Evolutionary conservation across 2,113 vertebrate species (phyloP).

Genomic region (Accipiter virgatus): DNA sequence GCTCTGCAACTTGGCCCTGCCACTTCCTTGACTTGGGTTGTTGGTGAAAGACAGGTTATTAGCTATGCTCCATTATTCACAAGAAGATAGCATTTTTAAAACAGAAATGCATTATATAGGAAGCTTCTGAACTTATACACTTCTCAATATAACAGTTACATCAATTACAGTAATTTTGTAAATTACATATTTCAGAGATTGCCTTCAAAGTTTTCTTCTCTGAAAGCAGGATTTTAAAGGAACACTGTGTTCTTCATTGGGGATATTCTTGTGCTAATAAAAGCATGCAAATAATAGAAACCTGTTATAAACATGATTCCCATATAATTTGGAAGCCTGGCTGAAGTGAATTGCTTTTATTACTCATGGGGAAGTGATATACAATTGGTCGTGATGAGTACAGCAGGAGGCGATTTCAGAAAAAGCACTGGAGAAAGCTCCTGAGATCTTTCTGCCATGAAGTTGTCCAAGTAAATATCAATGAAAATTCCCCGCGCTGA

Average conservation of each 20-base stretch:
- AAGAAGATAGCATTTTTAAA: background rate
- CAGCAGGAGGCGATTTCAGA: background rate
- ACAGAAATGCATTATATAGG: background rate
- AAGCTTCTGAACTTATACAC: background rate
- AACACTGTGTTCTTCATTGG: constrained; percentile 4
- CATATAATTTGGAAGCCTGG: background rate
- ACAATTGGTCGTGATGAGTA: background rate
- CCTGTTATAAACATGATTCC: constrained; percentile 1
- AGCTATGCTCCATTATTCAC: background rate
- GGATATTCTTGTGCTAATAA: constrained; percentile 26
- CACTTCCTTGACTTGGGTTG: background rate
- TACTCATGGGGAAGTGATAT: background rate
- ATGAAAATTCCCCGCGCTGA: background rate
- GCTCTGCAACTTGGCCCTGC: background rate
- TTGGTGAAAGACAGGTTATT: background rate
- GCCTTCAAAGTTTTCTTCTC: background rate
- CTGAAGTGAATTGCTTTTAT: background rate
- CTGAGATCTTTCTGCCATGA: background rate
- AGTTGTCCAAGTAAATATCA: background rate
- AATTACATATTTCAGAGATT: constrained; percentile 36
- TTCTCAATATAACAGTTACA: constrained; percentile 19
- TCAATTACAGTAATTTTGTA: constrained; percentile 53
- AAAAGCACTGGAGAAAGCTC: background rate
- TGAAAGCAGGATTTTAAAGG: constrained; percentile 20
- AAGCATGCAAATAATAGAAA: constrained; percentile 17